These are phyloP conservation scores for Chorisops tibialis DNA, from an alignment of 2,888 invertebrate genomes.

Conservation along the genomic window DNA sequence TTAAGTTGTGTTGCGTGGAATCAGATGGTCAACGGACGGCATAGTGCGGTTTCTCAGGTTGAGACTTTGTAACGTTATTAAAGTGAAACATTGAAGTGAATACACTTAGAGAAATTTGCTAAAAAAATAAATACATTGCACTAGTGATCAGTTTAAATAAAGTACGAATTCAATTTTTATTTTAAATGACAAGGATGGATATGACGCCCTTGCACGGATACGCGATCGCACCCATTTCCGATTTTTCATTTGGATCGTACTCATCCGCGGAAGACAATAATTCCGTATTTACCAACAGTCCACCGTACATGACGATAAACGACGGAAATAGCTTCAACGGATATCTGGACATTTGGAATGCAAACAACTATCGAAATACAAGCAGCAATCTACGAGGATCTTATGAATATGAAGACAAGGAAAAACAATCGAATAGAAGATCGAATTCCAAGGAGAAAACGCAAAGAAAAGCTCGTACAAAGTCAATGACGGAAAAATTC, in stretches of 20 bases:
- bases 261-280: slow-evolving; percentile 5
- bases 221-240: not conserved
- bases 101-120: too few species aligned
- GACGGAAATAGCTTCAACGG: not conserved
- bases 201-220: not conserved
- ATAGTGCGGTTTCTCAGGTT: not conserved
- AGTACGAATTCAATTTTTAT: not conserved
- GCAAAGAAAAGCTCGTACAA: not conserved
- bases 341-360: slow-evolving; percentile 3
- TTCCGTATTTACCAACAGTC: slow-evolving; percentile 15
- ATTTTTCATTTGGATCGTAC: not conserved
- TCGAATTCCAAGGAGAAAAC: not conserved
- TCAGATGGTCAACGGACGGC: not conserved
- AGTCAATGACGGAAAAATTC: not conserved
- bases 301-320: slow-evolving; percentile 4
- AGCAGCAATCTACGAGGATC: not conserved
- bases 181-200: slow-evolving; percentile 14
- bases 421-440: not conserved
- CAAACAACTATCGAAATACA: not conserved
- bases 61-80: not conserved
- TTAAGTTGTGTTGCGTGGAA: not conserved
- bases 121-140: too few species aligned
- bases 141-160: too few species aligned
- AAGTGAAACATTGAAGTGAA: too few species aligned
- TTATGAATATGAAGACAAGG: slow-evolving; percentile 1